Evolutionary conservation across 2,888 invertebrate genomes (phyloP).

Genomic region (Nebria brevicollis): DNA sequence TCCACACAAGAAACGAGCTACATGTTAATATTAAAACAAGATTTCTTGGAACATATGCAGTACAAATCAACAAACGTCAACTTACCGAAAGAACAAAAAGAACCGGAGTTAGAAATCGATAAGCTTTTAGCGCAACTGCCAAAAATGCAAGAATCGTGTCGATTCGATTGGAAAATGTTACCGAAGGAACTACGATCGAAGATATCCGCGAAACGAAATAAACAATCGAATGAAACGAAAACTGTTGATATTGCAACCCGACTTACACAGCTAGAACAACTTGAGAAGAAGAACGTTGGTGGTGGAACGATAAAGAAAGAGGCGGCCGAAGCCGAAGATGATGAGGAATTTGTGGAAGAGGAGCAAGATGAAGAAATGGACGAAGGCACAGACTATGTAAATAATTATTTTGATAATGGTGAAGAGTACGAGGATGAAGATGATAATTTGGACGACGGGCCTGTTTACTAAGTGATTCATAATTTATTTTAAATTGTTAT

Average conservation of each 20-base stretch:
- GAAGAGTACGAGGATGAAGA: conserved; percentile 89
- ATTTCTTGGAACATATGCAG: conserved; percentile 76
- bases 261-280: conserved; percentile 67
- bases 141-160: conserved; percentile 60
- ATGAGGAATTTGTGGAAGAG: conserved; percentile 71
- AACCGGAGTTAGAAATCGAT: conserved; percentile 69
- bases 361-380: conserved; percentile 86
- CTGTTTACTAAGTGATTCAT: conserved; percentile 70
- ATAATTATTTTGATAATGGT: conserved; percentile 89
- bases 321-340: conserved; percentile 64
- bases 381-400: conserved; percentile 88
- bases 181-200: conserved; percentile 72
- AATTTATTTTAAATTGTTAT: conserved; percentile 43
- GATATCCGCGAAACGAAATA: conserved; percentile 59
- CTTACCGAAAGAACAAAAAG: conserved; percentile 64
- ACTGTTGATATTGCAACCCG: conserved; percentile 54
- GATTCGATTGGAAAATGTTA: conserved; percentile 71
- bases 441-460: conserved; percentile 85
- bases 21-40: conserved; percentile 76
- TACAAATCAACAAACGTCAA: conserved; percentile 73
- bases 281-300: conserved; percentile 70
- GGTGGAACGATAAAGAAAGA: conserved; percentile 62
- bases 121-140: conserved; percentile 66
- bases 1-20: conserved; percentile 69
- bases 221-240: conserved; percentile 59